Percentiles rank a stretch among this genome's conserved stretches.
Evolutionary conservation across 92 coral and sea anemone genomes (phyloP).

Genomic region (Zoanthus sociatus): DNA sequence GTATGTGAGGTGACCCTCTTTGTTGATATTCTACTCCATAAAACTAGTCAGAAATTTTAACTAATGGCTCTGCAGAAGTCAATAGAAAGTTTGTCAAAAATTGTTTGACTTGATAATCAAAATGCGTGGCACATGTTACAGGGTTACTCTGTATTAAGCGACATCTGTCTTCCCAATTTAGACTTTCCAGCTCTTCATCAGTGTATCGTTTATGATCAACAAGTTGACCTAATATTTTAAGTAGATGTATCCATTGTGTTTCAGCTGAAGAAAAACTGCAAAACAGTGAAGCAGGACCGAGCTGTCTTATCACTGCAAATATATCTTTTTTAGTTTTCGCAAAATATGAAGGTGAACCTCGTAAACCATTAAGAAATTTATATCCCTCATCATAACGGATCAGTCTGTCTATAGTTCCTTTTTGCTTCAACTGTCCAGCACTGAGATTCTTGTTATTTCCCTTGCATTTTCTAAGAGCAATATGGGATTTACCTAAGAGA

Average conservation of each 20-base stretch:
- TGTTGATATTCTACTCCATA: background rate
- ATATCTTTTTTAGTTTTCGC: background rate
- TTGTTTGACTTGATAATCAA: no score
- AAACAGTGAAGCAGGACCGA: slow-evolving; percentile 32
- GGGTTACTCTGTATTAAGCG: background rate
- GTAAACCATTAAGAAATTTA: background rate
- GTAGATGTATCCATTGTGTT: slow-evolving; percentile 6
- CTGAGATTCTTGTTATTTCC: background rate
- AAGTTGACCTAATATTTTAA: background rate
- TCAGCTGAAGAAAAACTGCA: slow-evolving; percentile 7
- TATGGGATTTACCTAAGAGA: background rate
- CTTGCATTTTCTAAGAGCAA: slow-evolving; percentile 13
- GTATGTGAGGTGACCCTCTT: background rate
- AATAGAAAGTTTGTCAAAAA: no score
- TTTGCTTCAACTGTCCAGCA: background rate
- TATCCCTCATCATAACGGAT: background rate
- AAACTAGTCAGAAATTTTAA: background rate
- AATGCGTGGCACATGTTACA: background rate
- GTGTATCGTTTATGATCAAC: slow-evolving; percentile 31
- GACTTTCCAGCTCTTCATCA: slow-evolving; percentile 12
- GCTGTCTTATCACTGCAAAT: slow-evolving; percentile 28
- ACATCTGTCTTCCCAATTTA: slow-evolving; percentile 38
- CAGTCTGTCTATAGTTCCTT: background rate
- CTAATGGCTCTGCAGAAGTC: slow-evolving; percentile 1
- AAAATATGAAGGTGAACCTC: slow-evolving; percentile 2